phyloP scores from a whole-genome alignment of 2,113 vertebrate species.

The Cairina moschata region DNA sequence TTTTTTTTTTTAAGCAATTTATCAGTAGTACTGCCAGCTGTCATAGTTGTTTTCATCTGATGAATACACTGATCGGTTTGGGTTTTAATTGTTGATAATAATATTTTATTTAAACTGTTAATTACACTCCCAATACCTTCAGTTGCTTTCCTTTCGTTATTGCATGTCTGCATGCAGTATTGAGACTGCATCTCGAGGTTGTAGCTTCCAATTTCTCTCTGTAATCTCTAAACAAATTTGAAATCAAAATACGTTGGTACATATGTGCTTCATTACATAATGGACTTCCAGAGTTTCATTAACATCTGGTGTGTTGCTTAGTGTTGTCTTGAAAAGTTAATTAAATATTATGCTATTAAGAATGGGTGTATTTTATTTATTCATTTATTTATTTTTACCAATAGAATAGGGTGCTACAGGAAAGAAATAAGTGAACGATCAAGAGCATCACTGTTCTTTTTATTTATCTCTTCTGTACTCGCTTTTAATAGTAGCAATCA shows the following conservation, averaged over 20 bases:
- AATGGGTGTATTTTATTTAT: neutral
- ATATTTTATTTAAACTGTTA: slow-evolving; percentile 2
- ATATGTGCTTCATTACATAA: slow-evolving; percentile 29
- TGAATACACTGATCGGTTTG: neutral
- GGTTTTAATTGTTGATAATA: neutral
- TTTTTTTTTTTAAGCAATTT: neutral
- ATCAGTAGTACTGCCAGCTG: neutral
- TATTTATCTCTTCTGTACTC: neutral
- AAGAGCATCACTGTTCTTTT: neutral
- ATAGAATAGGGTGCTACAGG: neutral
- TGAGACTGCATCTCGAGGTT: neutral
- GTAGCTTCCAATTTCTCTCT: slow-evolving; percentile 12
- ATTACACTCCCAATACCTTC: neutral
- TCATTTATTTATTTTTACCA: neutral
- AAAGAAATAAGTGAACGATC: slow-evolving; percentile 3
- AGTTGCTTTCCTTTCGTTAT: neutral
- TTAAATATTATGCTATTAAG: neutral
- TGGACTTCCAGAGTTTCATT: slow-evolving; percentile 46
- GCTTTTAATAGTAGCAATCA: neutral
- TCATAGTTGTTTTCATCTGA: neutral
- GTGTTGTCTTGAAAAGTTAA: slow-evolving; percentile 28
- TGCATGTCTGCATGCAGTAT: neutral
- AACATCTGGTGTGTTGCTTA: slow-evolving; percentile 28
- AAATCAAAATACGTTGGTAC: slow-evolving; percentile 27
- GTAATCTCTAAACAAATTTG: neutral